Evolutionary conservation across 2,888 invertebrate genomes (phyloP).

Genomic region (Parasteatoda lunata): DNA sequence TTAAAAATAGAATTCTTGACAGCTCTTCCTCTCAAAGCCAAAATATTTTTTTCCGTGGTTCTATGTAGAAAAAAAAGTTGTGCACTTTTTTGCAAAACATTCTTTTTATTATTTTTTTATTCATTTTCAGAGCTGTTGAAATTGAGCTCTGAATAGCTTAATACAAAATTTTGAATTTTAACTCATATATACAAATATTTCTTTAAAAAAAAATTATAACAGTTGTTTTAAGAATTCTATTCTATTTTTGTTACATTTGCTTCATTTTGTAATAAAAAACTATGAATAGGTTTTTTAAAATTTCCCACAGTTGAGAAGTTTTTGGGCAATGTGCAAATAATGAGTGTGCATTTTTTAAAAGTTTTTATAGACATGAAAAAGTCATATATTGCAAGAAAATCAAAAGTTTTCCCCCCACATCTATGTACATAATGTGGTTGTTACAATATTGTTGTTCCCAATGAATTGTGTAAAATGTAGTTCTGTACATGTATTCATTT

Average conservation of each 20-base stretch:
- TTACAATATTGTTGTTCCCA: slow-evolving; percentile 23
- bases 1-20: too few relatives aligned
- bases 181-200: neutral
- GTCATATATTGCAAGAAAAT: slow-evolving; percentile 6
- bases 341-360: neutral
- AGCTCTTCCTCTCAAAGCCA: too few relatives aligned
- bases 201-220: too few relatives aligned
- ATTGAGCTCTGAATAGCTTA: too few relatives aligned
- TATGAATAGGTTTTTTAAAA: neutral
- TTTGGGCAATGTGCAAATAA: slow-evolving; percentile 67
- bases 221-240: too few relatives aligned
- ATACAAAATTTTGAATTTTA: neutral
- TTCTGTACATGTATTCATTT: slow-evolving; percentile 55
- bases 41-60: too few relatives aligned
- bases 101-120: too few relatives aligned
- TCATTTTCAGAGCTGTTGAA: too few relatives aligned
- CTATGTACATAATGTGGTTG: slow-evolving; percentile 28
- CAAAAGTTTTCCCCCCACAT: slow-evolving; percentile 41
- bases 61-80: too few relatives aligned
- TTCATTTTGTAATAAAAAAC: neutral
- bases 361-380: too few relatives aligned
- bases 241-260: too few relatives aligned
- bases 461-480: slow-evolving; percentile 55
- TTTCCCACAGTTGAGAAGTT: neutral
- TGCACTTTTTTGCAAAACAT: too few relatives aligned